A percentile compares a stretch with the other conserved stretches of the same genome.
phyloP scores from a whole-genome alignment of 2,888 invertebrate species.

The Venusia cambrica region DNA sequence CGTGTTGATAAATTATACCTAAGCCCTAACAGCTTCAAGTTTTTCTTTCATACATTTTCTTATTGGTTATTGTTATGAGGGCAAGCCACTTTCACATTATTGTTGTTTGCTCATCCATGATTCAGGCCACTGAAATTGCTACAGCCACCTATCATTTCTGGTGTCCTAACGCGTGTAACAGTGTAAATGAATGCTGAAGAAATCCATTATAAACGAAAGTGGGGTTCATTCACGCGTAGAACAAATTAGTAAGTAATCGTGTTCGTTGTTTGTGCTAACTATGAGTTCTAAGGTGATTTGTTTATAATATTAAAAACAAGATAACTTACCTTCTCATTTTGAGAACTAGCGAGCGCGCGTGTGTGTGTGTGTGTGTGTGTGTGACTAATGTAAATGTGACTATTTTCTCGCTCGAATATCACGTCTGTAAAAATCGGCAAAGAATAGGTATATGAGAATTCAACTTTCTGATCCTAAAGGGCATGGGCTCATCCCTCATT shows the following conservation, averaged over 20 bases:
- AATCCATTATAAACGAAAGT: slow-evolving; percentile 45
- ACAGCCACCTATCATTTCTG: slow-evolving; percentile 28
- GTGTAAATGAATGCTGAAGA: slow-evolving; percentile 43
- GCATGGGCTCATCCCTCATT: too few relatives aligned
- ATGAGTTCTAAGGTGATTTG: slow-evolving; percentile 42
- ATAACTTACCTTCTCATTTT: too few relatives aligned
- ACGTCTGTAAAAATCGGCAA: too few relatives aligned
- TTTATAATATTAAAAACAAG: slow-evolving; percentile 3
- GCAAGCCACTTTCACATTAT: background rate
- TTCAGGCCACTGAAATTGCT: slow-evolving; percentile 49
- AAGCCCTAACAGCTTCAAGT: too few relatives aligned
- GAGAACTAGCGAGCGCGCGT: too few relatives aligned
- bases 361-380: too few relatives aligned
- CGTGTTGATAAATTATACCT: too few relatives aligned
- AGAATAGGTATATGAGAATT: too few relatives aligned
- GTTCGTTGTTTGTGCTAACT: slow-evolving; percentile 21
- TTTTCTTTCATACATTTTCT: too few relatives aligned
- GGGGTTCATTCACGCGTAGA: slow-evolving; percentile 48
- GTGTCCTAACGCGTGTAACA: slow-evolving; percentile 32
- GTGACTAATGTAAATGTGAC: too few relatives aligned
- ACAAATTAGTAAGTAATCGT: slow-evolving; percentile 30
- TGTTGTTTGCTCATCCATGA: slow-evolving; percentile 40
- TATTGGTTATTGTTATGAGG: background rate
- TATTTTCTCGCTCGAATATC: too few relatives aligned
- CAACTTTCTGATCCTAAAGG: too few relatives aligned